These are phyloP conservation scores for Samia ricini DNA, from an alignment of 1,140 invertebrate species.

Conservation along the genomic window DNA sequence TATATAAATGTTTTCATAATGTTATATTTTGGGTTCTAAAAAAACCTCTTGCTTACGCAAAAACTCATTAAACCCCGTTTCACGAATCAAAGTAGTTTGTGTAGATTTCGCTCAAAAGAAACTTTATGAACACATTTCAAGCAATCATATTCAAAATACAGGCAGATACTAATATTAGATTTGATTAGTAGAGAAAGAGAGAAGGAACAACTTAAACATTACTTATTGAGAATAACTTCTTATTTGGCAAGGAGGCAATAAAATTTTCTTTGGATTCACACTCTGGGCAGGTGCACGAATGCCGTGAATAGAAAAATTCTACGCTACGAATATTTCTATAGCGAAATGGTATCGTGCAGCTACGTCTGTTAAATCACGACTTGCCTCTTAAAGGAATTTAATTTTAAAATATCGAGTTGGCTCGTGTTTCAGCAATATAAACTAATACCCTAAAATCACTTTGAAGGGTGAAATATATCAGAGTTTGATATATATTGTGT, in stretches of 20 bases:
- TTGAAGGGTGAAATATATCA: neutral
- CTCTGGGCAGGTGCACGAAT: conserved; percentile 45
- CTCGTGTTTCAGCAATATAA: conserved; percentile 9
- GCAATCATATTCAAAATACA: conserved; percentile 39
- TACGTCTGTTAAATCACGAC: conserved; percentile 30
- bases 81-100: conserved; percentile 21
- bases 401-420: conserved; percentile 23
- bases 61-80: conserved; percentile 22
- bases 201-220: conserved; percentile 37
- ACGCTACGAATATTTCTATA: conserved; percentile 53
- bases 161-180: no score
- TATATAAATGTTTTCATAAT: no score
- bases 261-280: conserved; percentile 52
- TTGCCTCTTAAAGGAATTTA: conserved; percentile 27
- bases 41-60: conserved; percentile 8
- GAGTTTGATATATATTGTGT: neutral
- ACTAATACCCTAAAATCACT: conserved; percentile 1
- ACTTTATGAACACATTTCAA: conserved; percentile 32
- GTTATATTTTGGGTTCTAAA: no score
- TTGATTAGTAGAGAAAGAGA: no score
- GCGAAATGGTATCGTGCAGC: conserved; percentile 40
- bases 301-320: conserved; percentile 52
- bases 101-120: conserved; percentile 31
- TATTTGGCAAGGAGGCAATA: conserved; percentile 57
- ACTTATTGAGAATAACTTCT: conserved; percentile 49